A percentile compares a stretch with the other conserved stretches of the same genome.
Evolutionary conservation across 1,140 invertebrate genomes (phyloP).

Genomic region (Lethrus apterus): DNA sequence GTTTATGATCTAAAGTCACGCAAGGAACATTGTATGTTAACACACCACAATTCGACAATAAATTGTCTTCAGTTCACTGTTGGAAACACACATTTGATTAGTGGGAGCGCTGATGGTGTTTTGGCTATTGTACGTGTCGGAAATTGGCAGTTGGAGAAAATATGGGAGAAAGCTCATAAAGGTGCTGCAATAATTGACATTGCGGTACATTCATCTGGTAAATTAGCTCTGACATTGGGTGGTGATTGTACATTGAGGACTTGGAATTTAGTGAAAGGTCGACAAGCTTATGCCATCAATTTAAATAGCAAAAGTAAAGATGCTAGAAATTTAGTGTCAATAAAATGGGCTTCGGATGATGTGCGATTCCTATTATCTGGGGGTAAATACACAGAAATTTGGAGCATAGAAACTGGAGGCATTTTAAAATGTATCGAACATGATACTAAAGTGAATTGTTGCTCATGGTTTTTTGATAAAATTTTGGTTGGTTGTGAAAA

Average conservation of each 20-base stretch:
- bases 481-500: constrained; percentile 62
- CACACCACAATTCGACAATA: constrained; percentile 76
- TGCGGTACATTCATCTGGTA: constrained; percentile 80
- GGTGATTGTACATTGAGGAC: constrained; percentile 76
- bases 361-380: constrained; percentile 64
- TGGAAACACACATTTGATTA: constrained; percentile 69
- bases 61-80: constrained; percentile 69
- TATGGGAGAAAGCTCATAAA: constrained; percentile 66
- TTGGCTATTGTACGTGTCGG: constrained; percentile 73
- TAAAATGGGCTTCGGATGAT: constrained; percentile 61
- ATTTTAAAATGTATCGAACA: constrained; percentile 53
- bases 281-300: constrained; percentile 82
- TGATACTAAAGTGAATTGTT: constrained; percentile 54
- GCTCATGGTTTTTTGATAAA: constrained; percentile 55
- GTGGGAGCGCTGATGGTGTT: constrained; percentile 74
- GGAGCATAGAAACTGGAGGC: constrained; percentile 64
- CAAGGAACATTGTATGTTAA: constrained; percentile 68
- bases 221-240: constrained; percentile 79
- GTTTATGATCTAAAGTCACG: constrained; percentile 75
- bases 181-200: constrained; percentile 58
- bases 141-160: constrained; percentile 77
- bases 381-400: constrained; percentile 64
- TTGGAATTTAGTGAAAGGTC: constrained; percentile 91
- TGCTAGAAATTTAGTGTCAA: constrained; percentile 46
- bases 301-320: constrained; percentile 56